Base-by-base conservation (phyloP, 2,888 invertebrate genomes). In the Polymixis flavicincta region DNA sequence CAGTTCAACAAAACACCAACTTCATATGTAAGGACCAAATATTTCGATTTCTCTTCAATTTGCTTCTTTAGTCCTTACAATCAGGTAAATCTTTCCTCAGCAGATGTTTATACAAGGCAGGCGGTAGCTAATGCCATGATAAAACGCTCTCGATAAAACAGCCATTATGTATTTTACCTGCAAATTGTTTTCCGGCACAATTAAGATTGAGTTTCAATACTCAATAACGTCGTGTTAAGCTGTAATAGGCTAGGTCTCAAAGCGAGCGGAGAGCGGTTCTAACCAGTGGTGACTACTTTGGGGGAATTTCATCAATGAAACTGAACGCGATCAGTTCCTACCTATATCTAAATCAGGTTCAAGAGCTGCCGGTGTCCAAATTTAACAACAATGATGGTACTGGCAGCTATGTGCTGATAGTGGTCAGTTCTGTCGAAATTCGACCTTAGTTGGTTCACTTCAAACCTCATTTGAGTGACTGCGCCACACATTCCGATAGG, bases 201-300 rank as follows among this genome's bases (percentile, higher is more conserved):
- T 94, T 94, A 93, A 94, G 94, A 95, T 95, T 95, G 93, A 91
- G 91, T 95, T 95, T 94, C 93, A 94, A 95, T 94, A 90, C 91
- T 90, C 93, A 91, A 94, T 95, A 93, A 92, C 77, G 81, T 28
- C 75, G 77, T 82, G 83, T 88, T 79, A 87, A 82, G 76, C 63
- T 80, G 71, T 68, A 28, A 65, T 32, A 66, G 70, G 84, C 82
- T 86, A 84, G 84, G 85, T 80, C 82, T 78, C 69, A 74, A 59
- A 78, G 84, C 68, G 74, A 88, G 88, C 86, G 85, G 76, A 69
- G 50, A 69, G 68, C 50, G 65, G 45, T n/a, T 37, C 3, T 74
- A 11, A 11, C 32, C 32, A 59, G 19, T 11, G 11, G 22, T 59
- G 59, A 32, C 32, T 32, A 32, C 1, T 28, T 2, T 4, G 28